phyloP scores from a whole-genome alignment of 2,113 vertebrate species.

The Sapayoa aenigma region DNA sequence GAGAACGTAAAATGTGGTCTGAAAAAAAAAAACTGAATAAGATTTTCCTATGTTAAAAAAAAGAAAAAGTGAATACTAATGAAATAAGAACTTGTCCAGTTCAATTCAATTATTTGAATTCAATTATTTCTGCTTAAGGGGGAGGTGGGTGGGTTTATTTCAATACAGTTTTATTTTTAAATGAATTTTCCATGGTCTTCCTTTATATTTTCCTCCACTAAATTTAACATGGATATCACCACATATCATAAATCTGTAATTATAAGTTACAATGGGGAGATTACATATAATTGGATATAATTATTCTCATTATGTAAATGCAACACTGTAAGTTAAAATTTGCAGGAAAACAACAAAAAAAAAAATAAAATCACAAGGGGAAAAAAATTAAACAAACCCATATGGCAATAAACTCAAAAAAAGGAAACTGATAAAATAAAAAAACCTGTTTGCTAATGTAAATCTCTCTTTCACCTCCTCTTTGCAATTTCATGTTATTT shows the following conservation, averaged over 20 bases:
- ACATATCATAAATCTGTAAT: constrained; percentile 45
- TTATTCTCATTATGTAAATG: constrained; percentile 33
- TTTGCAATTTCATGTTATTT: neutral
- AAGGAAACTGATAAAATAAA: neutral
- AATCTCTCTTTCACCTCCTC: neutral
- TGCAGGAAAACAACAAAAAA: neutral
- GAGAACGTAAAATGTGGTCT: neutral
- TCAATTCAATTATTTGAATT: neutral
- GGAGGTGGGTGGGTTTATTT: neutral
- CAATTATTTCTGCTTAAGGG: neutral
- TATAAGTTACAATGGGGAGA: constrained; percentile 42
- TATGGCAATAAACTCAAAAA: neutral
- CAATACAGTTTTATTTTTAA: neutral
- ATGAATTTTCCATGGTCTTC: neutral
- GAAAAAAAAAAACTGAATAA: neutral
- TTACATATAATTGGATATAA: constrained; percentile 40
- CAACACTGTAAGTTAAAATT: constrained; percentile 12
- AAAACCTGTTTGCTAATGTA: neutral
- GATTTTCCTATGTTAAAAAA: neutral
- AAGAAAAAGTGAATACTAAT: neutral
- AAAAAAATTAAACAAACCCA: neutral
- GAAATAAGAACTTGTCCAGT: neutral
- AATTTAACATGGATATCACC: constrained; percentile 2
- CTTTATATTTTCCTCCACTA: neutral
- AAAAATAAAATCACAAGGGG: neutral